Base-by-base conservation (phyloP, 2,888 invertebrate species). In the Thyatira batis region DNA sequence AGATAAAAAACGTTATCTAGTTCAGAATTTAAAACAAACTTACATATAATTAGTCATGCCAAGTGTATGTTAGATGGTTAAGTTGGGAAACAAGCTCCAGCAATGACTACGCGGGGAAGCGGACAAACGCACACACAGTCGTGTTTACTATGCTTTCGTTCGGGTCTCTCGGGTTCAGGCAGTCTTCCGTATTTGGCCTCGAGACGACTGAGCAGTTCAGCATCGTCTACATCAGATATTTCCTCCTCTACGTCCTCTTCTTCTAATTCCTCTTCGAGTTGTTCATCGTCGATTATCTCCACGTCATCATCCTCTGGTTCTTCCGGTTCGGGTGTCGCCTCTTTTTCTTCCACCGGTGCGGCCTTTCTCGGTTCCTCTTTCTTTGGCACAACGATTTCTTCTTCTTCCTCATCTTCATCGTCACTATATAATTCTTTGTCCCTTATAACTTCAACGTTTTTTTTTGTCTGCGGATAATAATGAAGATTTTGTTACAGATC, bases 181-280 rank as follows among this genome's bases (percentile, higher is more conserved):
- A 95, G 81, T 62, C 95, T 94, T 50, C 95, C 95, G 78, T 96
- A 96, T 91, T 95, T 95, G 23, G 94, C 94, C 76, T 95, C 95
- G 54, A 96, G 84, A 61, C 95, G 93, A 71, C 89, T 94, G 68
- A 96, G 89, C 48, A 96, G 85, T 60, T 95, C 95, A 5, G 93
- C 93, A 74, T 96, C 95, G 73, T 95, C 95, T 0, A 95, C 94
- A 65, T 95, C 95, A 0, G 94, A 94, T 63, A 93, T 90, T 53
- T 92, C 92, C 57, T 93, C 92, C 57, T 92, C 92, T 1, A 92
- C 92, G 50, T 87, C 89, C 49, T 87, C 89, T 55, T 85, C 83
- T 45, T 92, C 93, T 13, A 90, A 82, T 61, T 92, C 92, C 61
- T 91, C 90, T 21, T 89, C 89, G 20, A 92, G 84, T 56, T 92